Evolutionary conservation across 2,797 vertebrate species (phyloP), one percentile per base, ranked within the genome.

Genomic region (Muscicapa striata): DNA sequence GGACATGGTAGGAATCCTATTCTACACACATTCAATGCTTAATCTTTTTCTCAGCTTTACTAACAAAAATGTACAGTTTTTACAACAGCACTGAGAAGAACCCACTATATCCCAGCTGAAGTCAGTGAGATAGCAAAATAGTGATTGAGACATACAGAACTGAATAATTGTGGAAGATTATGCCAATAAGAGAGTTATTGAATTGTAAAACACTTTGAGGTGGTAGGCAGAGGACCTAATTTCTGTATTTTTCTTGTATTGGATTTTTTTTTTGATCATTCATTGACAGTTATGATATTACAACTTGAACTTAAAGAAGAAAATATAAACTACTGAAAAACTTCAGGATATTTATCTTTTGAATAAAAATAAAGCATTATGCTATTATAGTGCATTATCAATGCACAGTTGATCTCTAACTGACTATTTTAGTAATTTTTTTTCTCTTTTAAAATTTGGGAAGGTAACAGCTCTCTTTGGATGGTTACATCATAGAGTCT

Each of bases 151-250:
- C n/a, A 30, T 13, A 27, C 62, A 70, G 48, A 66, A 43, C 14
- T 51, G 46, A 73, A 23, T 62, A 21, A n/a, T 22, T 2, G 18
- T 7, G 1, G 54, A 46, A 40, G 22, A 29, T 52, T 36, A 17
- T 3, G 1, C 32, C n/a, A 45, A 0, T 29, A 66, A 62, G 16
- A 7, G 10, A 41, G 57, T 48, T 7, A 3, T 10, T 49, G 6
- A 27, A 5, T n/a, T 86, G 38, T 52, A 24, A 59, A 87, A 57
- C 43, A 36, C 34, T 32, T 5, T 2, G 4, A 43, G 24, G 15
- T 2, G 1, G 6, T 38, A 36, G 27, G 38, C 45, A 27, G 66
- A 76, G 6, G 24, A 78, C 13, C 6, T 24, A 23, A 1, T 54
- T 78, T 57, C 29, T 83, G 12, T 40, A 2, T 32, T 78, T 63